Evolutionary conservation across 30 jellyfish, hydroid and myxozoan species (phyloP).

Genomic region (Pelagia noctiluca): DNA sequence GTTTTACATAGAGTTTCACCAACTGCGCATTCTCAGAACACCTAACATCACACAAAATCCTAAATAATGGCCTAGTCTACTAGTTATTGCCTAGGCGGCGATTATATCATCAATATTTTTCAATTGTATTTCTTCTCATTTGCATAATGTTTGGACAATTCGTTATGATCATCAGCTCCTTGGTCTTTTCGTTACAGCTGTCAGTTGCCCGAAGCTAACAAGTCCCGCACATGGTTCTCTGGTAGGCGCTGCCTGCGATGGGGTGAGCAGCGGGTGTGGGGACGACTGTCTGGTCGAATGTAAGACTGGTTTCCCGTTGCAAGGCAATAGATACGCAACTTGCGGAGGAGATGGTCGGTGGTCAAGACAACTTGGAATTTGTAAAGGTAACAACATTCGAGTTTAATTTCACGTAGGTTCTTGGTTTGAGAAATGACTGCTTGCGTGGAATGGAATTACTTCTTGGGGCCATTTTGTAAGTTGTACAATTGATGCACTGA

Average conservation of each 20-base stretch:
- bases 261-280: conserved; percentile 76
- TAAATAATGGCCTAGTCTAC: no score
- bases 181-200: conserved; percentile 29
- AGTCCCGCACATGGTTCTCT: conserved; percentile 70
- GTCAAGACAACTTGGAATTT: conserved; percentile 78
- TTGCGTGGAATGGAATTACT: background rate
- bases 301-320: conserved; percentile 59
- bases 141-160: no score
- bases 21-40: no score
- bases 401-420: background rate
- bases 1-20: no score
- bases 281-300: conserved; percentile 77
- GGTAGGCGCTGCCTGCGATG: conserved; percentile 81
- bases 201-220: conserved; percentile 72
- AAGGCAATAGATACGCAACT: conserved; percentile 73
- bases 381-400: conserved; percentile 60
- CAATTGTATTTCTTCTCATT: no score
- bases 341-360: conserved; percentile 83
- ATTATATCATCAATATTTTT: no score
- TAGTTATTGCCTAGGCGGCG: no score
- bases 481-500: no score
- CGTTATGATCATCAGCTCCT: background rate
- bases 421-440: background rate
- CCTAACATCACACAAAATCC: no score
- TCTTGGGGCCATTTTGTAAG: background rate